Evolutionary conservation across 2,888 invertebrate species (phyloP), one percentile per base, ranked within the genome.

Genomic region (Digitonthophagus gazella): DNA sequence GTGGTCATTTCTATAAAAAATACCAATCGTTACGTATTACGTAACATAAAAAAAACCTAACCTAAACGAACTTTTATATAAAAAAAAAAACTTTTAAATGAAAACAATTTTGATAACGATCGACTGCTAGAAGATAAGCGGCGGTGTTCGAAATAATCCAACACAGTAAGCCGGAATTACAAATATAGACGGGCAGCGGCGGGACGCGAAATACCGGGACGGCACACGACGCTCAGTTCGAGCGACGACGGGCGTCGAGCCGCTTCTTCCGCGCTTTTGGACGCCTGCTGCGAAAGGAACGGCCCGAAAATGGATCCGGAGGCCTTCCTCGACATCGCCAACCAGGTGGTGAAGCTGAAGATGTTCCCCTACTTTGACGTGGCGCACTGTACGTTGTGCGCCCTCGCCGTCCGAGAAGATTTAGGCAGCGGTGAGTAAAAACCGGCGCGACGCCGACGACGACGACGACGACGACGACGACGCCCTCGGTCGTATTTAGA

Each of bases 281-380:
- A 19, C 19, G 16, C 18, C 61, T 20, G n/a, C 18, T 18, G 61
- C 61, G 18, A 18, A 61, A 16, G 61, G 61, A 61, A 16, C 18
- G 57, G 57, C 18, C 16, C 65, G 64, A 64, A 64, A 64, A 96
- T 97, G 95, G 96, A 96, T 90, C 95, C 96, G 83, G 96, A 96
- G 87, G 92, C 96, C 74, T 97, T 98, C 86, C 88, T 98, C 82
- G 97, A 98, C 85, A 90, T 98, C 89, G 98, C 98, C 86, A 97
- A 97, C 86, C 95, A 96, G 89, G 96, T 99, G 86, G 96, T 97
- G 78, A 97, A 98, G 85, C 87, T 98, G 77, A 97, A 98, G 88
- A 98, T 99, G 98, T 99, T 93, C 83, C 99, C 99, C 67, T 98
- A 97, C 86, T 99, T 99, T 85, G 98, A 99, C 84, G 92, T 98